Evolutionary conservation across 2,888 invertebrate species (phyloP).

Genomic region (Epinotia bilunana): DNA sequence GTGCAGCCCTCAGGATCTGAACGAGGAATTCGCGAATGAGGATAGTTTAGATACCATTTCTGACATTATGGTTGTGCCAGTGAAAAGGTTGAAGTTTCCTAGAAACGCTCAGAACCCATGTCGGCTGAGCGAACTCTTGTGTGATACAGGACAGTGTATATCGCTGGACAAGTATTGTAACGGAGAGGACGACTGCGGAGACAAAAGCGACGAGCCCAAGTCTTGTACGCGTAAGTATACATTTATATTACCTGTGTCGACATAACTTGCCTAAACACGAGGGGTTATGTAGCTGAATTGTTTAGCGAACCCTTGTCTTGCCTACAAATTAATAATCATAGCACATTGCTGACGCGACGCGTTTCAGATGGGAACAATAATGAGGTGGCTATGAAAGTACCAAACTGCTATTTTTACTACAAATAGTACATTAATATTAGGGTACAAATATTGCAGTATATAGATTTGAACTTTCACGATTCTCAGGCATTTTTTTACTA

Average conservation of each 20-base stretch:
- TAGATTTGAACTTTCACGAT: no score
- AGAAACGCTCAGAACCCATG: slow-evolving; percentile 74
- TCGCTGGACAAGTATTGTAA: slow-evolving; percentile 91
- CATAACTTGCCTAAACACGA: neutral
- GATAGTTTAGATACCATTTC: slow-evolving; percentile 66
- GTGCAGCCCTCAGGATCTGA: slow-evolving; percentile 78
- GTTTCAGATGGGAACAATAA: neutral
- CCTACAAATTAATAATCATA: slow-evolving; percentile 1
- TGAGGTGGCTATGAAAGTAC: neutral
- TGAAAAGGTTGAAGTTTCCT: slow-evolving; percentile 66
- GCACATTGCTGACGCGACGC: neutral
- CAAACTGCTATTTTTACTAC: no score
- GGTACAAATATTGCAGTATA: no score
- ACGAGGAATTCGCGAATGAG: slow-evolving; percentile 75
- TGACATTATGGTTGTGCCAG: slow-evolving; percentile 64
- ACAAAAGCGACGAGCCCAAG: slow-evolving; percentile 90
- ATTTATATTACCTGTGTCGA: slow-evolving; percentile 36
- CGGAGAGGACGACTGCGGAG: slow-evolving; percentile 90
- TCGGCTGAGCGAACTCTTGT: slow-evolving; percentile 85
- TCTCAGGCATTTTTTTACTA: no score
- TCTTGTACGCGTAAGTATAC: slow-evolving; percentile 90
- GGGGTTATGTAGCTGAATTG: slow-evolving; percentile 8
- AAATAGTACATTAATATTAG: no score
- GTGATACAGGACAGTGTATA: slow-evolving; percentile 88
- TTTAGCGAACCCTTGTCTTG: slow-evolving; percentile 16